Evolutionary conservation across 2,797 vertebrate species (phyloP), one percentile per base, ranked within the genome.

Genomic region (Pangasius larnaudii): DNA sequence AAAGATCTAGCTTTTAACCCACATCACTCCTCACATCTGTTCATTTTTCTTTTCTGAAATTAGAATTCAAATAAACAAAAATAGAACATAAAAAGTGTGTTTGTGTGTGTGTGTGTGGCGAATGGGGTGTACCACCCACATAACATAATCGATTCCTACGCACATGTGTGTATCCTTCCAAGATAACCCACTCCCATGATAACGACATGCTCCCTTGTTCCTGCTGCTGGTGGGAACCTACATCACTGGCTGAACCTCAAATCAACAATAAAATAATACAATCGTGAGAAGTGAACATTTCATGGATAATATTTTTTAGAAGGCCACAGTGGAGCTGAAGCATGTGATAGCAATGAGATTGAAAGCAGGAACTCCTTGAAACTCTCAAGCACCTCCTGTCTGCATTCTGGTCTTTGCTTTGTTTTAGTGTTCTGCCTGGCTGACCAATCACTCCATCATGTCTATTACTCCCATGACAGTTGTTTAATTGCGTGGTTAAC

Each of bases 351-450:
- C 79, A 88, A 63, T 36, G 74, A 88, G 67, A 84, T 49, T 49
- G 58, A 87, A 88, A 88, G 14, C 74, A 84, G 79, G 84, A 36
- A 88, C 86, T 87, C 56, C 2, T 59, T 63, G 51, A 75, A 86
- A 42, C 77, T 82, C 67, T 30, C 0, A 16, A 36, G 82, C 36
- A 87, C 65, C 88, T 81, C 63, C n/a, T 65, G 24, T 19, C 13
- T 80, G 18, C 59, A 56, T 27, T n/a, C 53, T 36, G 56, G 33
- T 63, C 53, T 74, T 58, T 78, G 69, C 56, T 65, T 59, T 65
- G 87, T 82, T 61, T 19, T 51, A 67, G 39, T 80, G 27, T 80
- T 56, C 59, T 16, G 39, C 11, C 53, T 72, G n/a, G n/a, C 65
- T 71, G 75, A 27, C 49, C 51, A 42, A 49, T 80, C 63, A 71